Base-by-base conservation (phyloP, 2,888 invertebrate genomes). In the Cetonia aurata region DNA sequence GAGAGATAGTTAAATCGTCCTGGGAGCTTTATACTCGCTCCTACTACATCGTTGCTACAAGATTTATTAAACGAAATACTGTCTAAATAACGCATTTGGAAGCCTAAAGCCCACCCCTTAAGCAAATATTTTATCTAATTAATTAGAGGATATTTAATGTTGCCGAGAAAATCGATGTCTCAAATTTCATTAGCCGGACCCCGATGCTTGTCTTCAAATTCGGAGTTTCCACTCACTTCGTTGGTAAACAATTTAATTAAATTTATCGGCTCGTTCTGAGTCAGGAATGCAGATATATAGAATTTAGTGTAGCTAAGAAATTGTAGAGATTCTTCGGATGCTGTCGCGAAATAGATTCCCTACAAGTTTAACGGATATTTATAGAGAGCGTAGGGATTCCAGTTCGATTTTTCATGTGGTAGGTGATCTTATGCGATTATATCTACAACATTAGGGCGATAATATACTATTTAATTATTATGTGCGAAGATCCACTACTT, bases 181-280 rank as follows among this genome's bases (percentile, higher is more conserved):
- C 15, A 25, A 60, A 60, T 60, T 60, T 46, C 48, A 37, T 59
- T 59, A 15, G 19, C 41, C n/a, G 46, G 10, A 60, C 44, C 13
- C 48, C n/a, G 19, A 10, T 37, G 31, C 31, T 60, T 31, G 25
- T 46, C 25, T 46, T 46, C 44, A 46, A 19, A 25, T 31, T 19
- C 17, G 19, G 25, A 60, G 60, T 60, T 60, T 60, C 31, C 15
- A 13, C 60, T 48, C 33, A 31, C 46, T 60, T 25, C 31, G 31
- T 46, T 19, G 42, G 57, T 59, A 59, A 69, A 69, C 69, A 59
- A 59, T 69, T 59, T 69, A 69, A 69, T 69, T 69, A 69, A 69
- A 69, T 69, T 69, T 48, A 69, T 69, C 48, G 69, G 50, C 50
- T 60, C 17, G n/a, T 57, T 60, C 25, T 59, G 12, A 13, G 50